Evolutionary conservation across 2,888 invertebrate genomes (phyloP).

Genomic region (Scaptomyza caliginosa): DNA sequence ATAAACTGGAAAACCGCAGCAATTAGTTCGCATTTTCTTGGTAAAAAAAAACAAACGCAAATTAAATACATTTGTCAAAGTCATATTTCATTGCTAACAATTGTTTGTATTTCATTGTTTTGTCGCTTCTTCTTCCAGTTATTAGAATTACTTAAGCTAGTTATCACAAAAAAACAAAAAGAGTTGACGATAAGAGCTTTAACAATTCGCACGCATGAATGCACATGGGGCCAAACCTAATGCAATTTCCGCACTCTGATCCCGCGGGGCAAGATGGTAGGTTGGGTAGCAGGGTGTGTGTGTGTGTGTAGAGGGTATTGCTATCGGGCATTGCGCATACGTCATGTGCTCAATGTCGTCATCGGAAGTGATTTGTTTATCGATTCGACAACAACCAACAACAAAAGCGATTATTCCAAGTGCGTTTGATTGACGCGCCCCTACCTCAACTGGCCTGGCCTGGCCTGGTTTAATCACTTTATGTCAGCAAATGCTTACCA

Average conservation of each 20-base stretch:
- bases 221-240: conserved; percentile 25
- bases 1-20: neutral
- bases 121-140: neutral
- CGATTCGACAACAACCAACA: conserved; percentile 33
- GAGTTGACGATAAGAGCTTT: conserved; percentile 29
- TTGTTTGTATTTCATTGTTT: neutral
- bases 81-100: neutral
- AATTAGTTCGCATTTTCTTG: neutral
- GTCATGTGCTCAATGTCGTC: conserved; percentile 67
- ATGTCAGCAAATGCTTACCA: conserved; percentile 20
- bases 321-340: conserved; percentile 50
- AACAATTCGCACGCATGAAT: conserved; percentile 43
- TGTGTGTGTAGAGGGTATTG: no score
- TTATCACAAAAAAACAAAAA: conserved; percentile 11
- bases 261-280: neutral
- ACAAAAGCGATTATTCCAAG: conserved; percentile 22
- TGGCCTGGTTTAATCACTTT: conserved; percentile 36
- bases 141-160: neutral
- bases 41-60: no score
- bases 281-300: neutral
- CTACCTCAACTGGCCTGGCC: conserved; percentile 21
- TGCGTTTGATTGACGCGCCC: conserved; percentile 50
- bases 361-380: conserved; percentile 69
- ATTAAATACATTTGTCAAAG: neutral
- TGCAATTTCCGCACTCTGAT: conserved; percentile 33